phyloP scores from a whole-genome alignment of 2,797 vertebrate species.

The Lindbergichthys nudifrons region DNA sequence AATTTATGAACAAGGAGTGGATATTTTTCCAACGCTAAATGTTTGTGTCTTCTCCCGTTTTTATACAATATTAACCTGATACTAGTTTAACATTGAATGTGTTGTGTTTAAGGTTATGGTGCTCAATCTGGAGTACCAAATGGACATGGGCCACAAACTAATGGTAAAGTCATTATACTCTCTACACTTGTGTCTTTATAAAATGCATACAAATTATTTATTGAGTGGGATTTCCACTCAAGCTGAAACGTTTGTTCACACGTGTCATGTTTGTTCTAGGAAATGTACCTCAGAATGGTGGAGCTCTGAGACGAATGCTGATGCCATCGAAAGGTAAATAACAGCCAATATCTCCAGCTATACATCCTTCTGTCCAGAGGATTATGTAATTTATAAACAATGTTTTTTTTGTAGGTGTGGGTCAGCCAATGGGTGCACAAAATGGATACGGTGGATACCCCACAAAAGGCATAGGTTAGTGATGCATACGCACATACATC shows the following conservation, averaged over 20 bases:
- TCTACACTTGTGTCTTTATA: background rate
- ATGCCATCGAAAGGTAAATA: constrained; percentile 73
- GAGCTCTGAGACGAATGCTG: constrained; percentile 57
- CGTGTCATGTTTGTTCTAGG: constrained; percentile 51
- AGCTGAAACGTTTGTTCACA: background rate
- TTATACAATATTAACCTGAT: background rate
- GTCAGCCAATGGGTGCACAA: constrained; percentile 51
- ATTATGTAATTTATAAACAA: background rate
- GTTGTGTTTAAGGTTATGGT: constrained; percentile 65
- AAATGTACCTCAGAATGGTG: constrained; percentile 49
- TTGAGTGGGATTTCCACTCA: background rate
- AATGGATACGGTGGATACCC: constrained; percentile 61
- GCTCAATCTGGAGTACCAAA: constrained; percentile 46
- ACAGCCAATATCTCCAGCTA: background rate
- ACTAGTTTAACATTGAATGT: background rate
- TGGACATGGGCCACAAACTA: constrained; percentile 50
- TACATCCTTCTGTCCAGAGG: background rate
- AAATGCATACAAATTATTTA: background rate
- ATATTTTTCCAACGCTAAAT: background rate
- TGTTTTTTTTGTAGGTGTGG: constrained; percentile 62
- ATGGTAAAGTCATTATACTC: constrained; percentile 48
- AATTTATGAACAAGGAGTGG: no score
- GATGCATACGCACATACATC: background rate
- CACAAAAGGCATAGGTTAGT: constrained; percentile 72
- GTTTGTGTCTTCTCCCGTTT: background rate